Evolutionary conservation across 2,113 vertebrate genomes (phyloP), one percentile per base, ranked within the genome.

Genomic region (Nothobranchius furzeri): DNA sequence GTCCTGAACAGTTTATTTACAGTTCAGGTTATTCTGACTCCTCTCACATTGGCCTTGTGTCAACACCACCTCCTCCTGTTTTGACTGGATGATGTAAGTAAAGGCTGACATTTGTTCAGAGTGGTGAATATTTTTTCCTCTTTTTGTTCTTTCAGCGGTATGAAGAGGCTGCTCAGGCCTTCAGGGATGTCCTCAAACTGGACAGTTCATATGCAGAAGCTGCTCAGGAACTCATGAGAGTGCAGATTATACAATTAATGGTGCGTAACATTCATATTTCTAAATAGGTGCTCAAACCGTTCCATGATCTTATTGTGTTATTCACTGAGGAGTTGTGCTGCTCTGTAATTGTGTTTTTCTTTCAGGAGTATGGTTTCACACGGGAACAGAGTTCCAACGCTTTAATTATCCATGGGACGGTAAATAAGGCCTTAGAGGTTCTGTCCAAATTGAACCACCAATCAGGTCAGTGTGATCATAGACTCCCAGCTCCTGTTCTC

Each of bases 101-200:
- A 9, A 40, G 37, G 37, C 37, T 40, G 37, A 40, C 2, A 3
- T 30, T 30, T 30, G 37, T 49, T 36, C 1, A 42, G 47, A 2
- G 1, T 12, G 9, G 2, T 45, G 54, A 45, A 25, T n/a, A 6
- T 14, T 24, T 12, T 25, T 5, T n/a, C 1, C 5, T 24, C 0
- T 24, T 50, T 20, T 15, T 53, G 17, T 48, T 45, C 5, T 5
- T 40, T 7, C 83, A 96, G 94, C 87, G 84, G 35, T 95, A 94
- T 0, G 36, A 72, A 0, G 93, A 95, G 48, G 94, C 94, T 0
- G 75, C 57, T 0, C 35, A 48, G 37, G 79, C 90, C 4, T 95
- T 95, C 15, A 79, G 76, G 54, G 87, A 93, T 25, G 92, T 95
- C 35, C 88, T 94, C 48, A 79, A 10, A 46, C 60, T 55, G 7